A percentile compares a stretch with the other conserved stretches of the same genome.
Evolutionary conservation across 2,797 vertebrate genomes (phyloP).

Genomic region (Enteromius viviparus): DNA sequence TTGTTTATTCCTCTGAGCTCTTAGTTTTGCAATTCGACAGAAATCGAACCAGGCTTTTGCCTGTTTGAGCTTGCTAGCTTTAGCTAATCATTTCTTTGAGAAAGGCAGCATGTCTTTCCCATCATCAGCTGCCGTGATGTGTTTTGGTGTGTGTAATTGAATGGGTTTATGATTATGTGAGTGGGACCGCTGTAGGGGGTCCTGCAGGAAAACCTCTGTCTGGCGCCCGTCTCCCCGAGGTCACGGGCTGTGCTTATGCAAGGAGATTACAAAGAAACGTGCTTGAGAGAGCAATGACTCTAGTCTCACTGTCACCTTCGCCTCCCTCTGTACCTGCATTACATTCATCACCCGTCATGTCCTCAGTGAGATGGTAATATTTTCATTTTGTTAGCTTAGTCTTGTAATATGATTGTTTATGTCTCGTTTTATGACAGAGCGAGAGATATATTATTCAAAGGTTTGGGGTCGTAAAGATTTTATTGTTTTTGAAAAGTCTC

Average conservation of each 20-base stretch:
- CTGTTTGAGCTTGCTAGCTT: neutral
- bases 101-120: neutral
- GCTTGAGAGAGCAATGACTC: neutral
- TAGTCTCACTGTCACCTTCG: slow-evolving; percentile 25
- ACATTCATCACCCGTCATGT: neutral
- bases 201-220: slow-evolving; percentile 30
- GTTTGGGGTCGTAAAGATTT: neutral
- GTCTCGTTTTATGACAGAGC: neutral
- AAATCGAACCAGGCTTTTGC: neutral
- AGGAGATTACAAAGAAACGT: slow-evolving; percentile 60
- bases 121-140: neutral
- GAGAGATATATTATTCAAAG: neutral
- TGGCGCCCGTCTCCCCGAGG: slow-evolving; percentile 59
- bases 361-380: neutral
- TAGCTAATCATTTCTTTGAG: neutral
- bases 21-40: neutral
- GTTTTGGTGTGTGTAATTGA: neutral
- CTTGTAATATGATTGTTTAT: neutral
- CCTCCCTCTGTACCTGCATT: slow-evolving; percentile 3
- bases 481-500: neutral
- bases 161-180: neutral
- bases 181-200: slow-evolving; percentile 5
- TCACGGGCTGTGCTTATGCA: slow-evolving; percentile 61
- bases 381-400: neutral
- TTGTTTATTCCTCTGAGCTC: neutral